Evolutionary conservation across 1,140 invertebrate genomes (phyloP), one percentile per base, ranked within the genome.

Genomic region (Colletes latitarsis): DNA sequence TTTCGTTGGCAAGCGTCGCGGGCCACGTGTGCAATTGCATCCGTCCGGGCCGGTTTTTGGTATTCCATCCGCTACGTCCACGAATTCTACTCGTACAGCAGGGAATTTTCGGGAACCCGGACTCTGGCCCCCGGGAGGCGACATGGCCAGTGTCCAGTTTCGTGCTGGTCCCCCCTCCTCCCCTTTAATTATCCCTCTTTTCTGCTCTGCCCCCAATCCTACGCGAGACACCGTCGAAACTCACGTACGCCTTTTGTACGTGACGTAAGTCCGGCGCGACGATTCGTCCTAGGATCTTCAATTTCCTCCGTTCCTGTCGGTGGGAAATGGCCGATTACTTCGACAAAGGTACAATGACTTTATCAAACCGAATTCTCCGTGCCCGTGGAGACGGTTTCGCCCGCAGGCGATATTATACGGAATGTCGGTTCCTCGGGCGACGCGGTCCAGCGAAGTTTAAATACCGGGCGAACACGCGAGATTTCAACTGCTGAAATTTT

Each of bases 161-260:
- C 81, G 74, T 87, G 84, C 87, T 87, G 82, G 78, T 83, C 30
- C 30, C 30, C 30, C 84, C 70, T 89, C 82, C 81, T 81, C 83
- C 76, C 83, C 88, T 91, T 91, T 90, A 91, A 91, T 91, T 91
- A 86, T 84, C 82, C 70, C 68, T 62, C 81, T 80, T 76, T 86
- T 82, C 58, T 55, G 10, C 77, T 73, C 64, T 63, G 70, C 6
- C 43, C 71, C 64, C 58, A 19, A 77, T 66, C 71, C 69, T 43
- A n/a, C 66, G 57, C 53, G 43, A 72, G 3, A 41, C 57, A 63
- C 46, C 55, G 21, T 74, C 43, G 70, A 82, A 72, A 63, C 78
- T 62, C 79, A 88, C 82, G 77, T 87, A 10, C 75, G 21, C 5
- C 60, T 64, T 81, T 82, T 58, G 9, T 77, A 82, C 74, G 84